Percentiles rank a stretch among this genome's conserved stretches.
Conservation (phyloP, 2,888 invertebrate species). For the Heliconius charithonia region DNA sequence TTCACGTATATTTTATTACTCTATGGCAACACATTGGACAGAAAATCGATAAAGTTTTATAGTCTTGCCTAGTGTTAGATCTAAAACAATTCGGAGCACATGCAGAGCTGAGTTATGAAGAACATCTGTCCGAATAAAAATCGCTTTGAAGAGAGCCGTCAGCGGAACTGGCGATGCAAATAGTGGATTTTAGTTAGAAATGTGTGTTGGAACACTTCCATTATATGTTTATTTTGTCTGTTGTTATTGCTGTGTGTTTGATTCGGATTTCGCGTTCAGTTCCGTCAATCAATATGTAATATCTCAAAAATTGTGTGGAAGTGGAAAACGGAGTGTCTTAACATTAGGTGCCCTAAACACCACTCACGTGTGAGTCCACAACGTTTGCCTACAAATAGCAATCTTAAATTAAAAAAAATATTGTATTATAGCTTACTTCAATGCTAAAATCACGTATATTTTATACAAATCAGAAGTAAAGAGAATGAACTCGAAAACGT, state of each 20-base stretch:
- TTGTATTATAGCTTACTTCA: too few relatives aligned
- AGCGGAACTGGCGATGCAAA: conserved; percentile 44
- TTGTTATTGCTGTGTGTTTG: too few relatives aligned
- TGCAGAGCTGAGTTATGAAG: conserved; percentile 45
- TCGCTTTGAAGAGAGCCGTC: conserved; percentile 52
- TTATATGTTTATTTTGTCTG: conserved; percentile 2
- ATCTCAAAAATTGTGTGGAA: too few relatives aligned
- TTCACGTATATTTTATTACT: conserved; percentile 25
- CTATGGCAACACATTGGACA: conserved; percentile 33
- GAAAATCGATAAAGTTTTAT: conserved; percentile 37
- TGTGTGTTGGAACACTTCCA: background rate
- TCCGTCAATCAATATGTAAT: too few relatives aligned
- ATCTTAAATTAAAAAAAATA: too few relatives aligned
- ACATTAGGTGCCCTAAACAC: too few relatives aligned
- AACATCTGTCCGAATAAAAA: conserved; percentile 53
- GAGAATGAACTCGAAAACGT: background rate
- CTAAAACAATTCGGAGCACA: conserved; percentile 38
- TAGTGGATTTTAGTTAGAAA: conserved; percentile 6
- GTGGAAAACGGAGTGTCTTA: too few relatives aligned
- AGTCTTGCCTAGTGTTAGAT: conserved; percentile 28
- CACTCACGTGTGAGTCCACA: too few relatives aligned
- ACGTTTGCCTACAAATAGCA: too few relatives aligned
- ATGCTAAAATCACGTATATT: background rate
- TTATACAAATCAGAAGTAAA: background rate
- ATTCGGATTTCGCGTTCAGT: too few relatives aligned